phyloP scores from a whole-genome alignment of 2,888 invertebrate species.

The Melanostoma scalare region DNA sequence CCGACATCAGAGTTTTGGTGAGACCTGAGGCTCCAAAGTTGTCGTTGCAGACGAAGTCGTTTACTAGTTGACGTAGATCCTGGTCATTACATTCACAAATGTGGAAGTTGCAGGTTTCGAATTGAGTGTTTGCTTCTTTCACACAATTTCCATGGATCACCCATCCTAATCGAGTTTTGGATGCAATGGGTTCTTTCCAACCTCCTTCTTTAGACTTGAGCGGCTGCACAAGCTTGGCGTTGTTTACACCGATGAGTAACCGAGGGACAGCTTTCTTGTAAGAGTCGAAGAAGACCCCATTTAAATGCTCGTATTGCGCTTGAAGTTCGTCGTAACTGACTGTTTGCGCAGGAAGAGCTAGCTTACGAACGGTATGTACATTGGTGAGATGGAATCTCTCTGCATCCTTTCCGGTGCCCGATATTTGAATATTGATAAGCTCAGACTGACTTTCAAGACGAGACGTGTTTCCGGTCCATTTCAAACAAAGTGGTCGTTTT shows the following conservation, averaged over 20 bases:
- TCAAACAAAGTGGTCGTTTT: background rate
- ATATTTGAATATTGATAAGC: background rate
- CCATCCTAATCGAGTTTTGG: conserved; percentile 46
- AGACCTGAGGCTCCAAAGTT: conserved; percentile 10
- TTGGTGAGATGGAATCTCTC: background rate
- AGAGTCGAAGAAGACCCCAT: background rate
- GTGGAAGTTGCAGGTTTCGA: conserved; percentile 33
- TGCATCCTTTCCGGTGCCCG: background rate
- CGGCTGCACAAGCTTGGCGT: background rate
- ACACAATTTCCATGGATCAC: conserved; percentile 2
- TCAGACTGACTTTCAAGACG: background rate
- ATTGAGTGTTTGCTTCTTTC: background rate
- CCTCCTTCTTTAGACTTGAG: conserved; percentile 16
- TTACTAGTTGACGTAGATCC: no score
- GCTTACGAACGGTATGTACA: no score
- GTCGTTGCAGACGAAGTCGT: no score
- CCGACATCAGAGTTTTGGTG: conserved; percentile 11
- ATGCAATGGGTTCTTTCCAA: conserved; percentile 6
- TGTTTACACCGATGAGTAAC: conserved; percentile 13
- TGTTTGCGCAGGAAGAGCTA: background rate
- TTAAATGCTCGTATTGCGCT: background rate
- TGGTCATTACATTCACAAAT: conserved; percentile 50
- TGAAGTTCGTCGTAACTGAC: background rate
- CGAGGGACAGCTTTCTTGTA: background rate
- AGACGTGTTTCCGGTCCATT: background rate